A percentile compares a stretch with the other conserved stretches of the same genome.
Evolutionary conservation across 2,888 invertebrate species (phyloP).

Genomic region (Drosophila kanekoi): DNA sequence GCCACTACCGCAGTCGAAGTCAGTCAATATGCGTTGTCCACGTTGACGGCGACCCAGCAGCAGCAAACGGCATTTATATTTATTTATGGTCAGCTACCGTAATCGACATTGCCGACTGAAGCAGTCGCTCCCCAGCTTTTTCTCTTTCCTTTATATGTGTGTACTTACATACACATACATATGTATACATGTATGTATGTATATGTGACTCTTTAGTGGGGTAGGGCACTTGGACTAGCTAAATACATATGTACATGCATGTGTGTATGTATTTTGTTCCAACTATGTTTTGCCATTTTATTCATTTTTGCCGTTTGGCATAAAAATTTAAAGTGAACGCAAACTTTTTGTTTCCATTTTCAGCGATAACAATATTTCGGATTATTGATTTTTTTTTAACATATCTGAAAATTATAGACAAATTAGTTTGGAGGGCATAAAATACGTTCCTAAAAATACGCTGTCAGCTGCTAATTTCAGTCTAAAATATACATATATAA

Average conservation of each 20-base stretch:
- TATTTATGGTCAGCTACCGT: conserved; percentile 76
- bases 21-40: conserved; percentile 53
- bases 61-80: conserved; percentile 65
- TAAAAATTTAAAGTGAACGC: conserved; percentile 5
- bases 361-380: background rate
- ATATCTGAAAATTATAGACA: no score
- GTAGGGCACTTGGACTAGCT: conserved; percentile 77
- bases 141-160: conserved; percentile 32
- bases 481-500: no score
- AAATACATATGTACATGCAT: conserved; percentile 23
- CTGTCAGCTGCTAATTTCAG: no score
- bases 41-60: conserved; percentile 44
- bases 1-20: conserved; percentile 19
- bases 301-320: conserved; percentile 1
- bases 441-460: no score
- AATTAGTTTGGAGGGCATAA: no score
- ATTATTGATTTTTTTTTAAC: no score
- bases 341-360: background rate
- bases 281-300: conserved; percentile 15
- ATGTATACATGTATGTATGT: conserved; percentile 5
- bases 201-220: conserved; percentile 43
- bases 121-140: conserved; percentile 31
- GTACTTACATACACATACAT: conserved; percentile 5
- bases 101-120: conserved; percentile 59
- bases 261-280: conserved; percentile 1